Base-by-base conservation (phyloP, 2,113 vertebrate genomes). In the Dascyllus trimaculatus region DNA sequence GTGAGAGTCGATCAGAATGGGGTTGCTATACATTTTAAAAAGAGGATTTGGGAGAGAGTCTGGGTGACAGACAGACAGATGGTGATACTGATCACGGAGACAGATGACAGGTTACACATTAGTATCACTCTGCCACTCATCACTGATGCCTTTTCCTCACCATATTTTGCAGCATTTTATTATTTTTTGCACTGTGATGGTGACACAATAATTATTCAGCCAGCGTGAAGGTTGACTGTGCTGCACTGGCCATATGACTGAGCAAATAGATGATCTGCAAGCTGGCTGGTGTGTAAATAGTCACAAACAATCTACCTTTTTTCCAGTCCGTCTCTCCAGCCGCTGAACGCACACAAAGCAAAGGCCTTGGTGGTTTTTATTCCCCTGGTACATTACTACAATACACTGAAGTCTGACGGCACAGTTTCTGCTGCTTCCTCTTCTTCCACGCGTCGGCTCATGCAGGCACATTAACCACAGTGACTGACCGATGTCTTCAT, bases 61-160 rank as follows among this genome's bases (percentile, higher is more conserved):
- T n/a, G 32, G 46, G 38, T 11, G 35, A 6, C 1, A 15, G 51
- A n/a, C 40, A 61, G 46, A 64, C 54, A 83, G 76, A 75, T 10
- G 78, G 82, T 73, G 66, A 80, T 70, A 49, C 71, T 29, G 29
- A 66, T 62, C 17, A 71, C 60, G 78, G 69, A 57, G 74, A 75
- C 77, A 72, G 49, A 73, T 53, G 81, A 80, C 68, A 46, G 67
- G 49, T 66, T 78, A 58, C 45, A 80, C 9, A 72, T 77, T 68
- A 68, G 17, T 26, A 54, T 69, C 71, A 29, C 65, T 63, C 51
- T 29, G 25, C 25, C 18, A 14, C 57, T 64, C 64, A 29, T n/a
- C 71, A 43, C 49, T 32, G 53, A 46, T 0, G 1, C 13, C 25
- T 29, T 60, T 43, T 51, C 15, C 54, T 26, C 10, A 26, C 22